Conservation (phyloP, 2,797 vertebrate genomes). For the Rallus crepitans region DNA sequence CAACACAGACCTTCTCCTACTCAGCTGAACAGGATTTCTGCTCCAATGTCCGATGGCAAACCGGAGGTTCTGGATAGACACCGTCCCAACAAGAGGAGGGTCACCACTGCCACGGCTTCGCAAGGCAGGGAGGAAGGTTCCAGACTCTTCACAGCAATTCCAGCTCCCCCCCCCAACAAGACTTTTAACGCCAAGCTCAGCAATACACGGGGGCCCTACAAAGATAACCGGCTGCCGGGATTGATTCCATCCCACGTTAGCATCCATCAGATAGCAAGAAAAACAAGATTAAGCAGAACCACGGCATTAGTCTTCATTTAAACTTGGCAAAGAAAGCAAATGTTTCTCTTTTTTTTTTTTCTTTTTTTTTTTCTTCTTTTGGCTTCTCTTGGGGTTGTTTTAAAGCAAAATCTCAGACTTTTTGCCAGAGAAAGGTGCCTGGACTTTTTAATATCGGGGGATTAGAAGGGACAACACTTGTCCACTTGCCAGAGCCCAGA, state of each 20-base stretch:
- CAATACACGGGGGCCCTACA: background rate
- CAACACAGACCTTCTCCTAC: background rate
- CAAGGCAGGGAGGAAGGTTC: background rate
- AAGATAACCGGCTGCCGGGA: constrained; percentile 32
- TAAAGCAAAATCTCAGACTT: constrained; percentile 19
- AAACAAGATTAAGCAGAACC: constrained; percentile 62
- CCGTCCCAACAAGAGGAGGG: background rate
- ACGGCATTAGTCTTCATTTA: constrained; percentile 47
- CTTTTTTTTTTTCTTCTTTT: constrained; percentile 28
- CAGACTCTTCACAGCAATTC: background rate
- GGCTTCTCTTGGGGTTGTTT: constrained; percentile 30
- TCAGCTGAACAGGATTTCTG: background rate
- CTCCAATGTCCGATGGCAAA: accelerated
- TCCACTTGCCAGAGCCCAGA: constrained; percentile 68
- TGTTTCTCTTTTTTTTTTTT: constrained; percentile 32
- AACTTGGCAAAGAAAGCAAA: constrained; percentile 48
- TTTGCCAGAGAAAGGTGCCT: constrained; percentile 62
- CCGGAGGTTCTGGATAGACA: background rate
- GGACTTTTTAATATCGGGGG: constrained; percentile 70
- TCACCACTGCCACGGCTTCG: accelerated
- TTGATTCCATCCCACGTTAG: constrained; percentile 16
- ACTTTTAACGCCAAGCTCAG: constrained; percentile 13
- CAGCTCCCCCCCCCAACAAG: background rate
- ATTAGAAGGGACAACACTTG: constrained; percentile 74
- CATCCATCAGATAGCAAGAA: constrained; percentile 47